Evolutionary conservation across 2,797 vertebrate species (phyloP).

Genomic region (Australoheros facetus): DNA sequence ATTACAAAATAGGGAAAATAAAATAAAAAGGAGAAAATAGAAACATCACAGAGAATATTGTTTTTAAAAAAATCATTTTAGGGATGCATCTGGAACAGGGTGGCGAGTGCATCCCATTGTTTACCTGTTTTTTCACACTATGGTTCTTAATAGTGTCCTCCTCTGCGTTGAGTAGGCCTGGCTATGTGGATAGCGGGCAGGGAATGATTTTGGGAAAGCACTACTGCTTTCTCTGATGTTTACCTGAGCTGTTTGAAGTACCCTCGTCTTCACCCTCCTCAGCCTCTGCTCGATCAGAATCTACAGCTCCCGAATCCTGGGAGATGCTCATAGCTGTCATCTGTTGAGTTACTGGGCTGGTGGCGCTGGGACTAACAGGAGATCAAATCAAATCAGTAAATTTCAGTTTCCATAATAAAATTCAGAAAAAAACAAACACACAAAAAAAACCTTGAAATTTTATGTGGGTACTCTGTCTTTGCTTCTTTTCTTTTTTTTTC

Average conservation of each 20-base stretch:
- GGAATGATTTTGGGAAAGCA: neutral
- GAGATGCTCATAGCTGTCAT: conserved; percentile 94
- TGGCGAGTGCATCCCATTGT: neutral
- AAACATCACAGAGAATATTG: neutral
- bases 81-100: neutral
- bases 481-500: neutral
- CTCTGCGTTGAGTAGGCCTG: neutral
- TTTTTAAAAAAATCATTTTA: neutral
- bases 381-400: conserved; percentile 1
- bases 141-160: conserved; percentile 1
- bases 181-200: neutral
- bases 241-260: conserved; percentile 79
- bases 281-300: conserved; percentile 81
- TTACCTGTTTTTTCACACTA: neutral
- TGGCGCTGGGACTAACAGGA: conserved; percentile 74
- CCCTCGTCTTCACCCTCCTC: conserved; percentile 83
- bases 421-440: rapidly evolving
- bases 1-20: neutral
- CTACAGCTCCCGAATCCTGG: conserved; percentile 81
- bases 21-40: neutral
- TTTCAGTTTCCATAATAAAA: neutral
- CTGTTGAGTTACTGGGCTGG: conserved; percentile 90
- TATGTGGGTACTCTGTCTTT: neutral
- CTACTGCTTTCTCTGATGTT: neutral
- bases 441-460: neutral